A percentile compares a stretch with the other conserved stretches of the same genome.
Conservation (phyloP, 2,888 invertebrate species). For the Eucera pruinosa region DNA sequence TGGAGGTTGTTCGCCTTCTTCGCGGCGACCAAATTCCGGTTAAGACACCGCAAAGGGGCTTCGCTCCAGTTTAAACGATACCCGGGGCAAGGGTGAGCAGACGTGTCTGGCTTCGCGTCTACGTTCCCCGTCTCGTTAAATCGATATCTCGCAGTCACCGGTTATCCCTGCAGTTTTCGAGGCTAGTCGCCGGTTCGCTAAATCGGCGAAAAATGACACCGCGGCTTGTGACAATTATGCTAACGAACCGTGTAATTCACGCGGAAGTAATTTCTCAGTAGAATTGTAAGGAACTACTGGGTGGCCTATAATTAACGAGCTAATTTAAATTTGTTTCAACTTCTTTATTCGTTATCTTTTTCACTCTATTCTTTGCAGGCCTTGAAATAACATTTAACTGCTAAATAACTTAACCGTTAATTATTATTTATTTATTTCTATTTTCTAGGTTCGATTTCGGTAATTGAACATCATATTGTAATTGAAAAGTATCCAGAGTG, state of each 20-base stretch:
- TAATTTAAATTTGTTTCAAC: too few species aligned
- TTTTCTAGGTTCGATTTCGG: too few species aligned
- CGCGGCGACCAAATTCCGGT: conserved; percentile 56
- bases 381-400: too few species aligned
- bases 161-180: conserved; percentile 2
- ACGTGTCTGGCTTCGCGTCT: conserved; percentile 65
- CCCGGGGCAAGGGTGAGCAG: conserved; percentile 27
- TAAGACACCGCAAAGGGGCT: conserved; percentile 59
- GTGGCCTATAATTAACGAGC: too few species aligned
- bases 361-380: too few species aligned
- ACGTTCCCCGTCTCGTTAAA: conserved; percentile 50
- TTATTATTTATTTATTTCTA: too few species aligned
- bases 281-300: too few species aligned
- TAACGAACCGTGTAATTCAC: conserved; percentile 26
- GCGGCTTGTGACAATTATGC: conserved; percentile 32
- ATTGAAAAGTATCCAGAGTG: too few species aligned
- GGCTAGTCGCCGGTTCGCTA: neutral
- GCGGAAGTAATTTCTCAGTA: neutral
- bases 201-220: conserved; percentile 33
- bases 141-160: conserved; percentile 49
- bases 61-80: conserved; percentile 54
- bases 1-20: conserved; percentile 51
- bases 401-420: too few species aligned
- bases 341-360: too few species aligned
- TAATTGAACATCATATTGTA: too few species aligned